A percentile compares a stretch with the other conserved stretches of the same genome.
These are phyloP conservation scores for Orussus abietinus DNA, from an alignment of 1,140 invertebrate genomes.

Conservation along the genomic window DNA sequence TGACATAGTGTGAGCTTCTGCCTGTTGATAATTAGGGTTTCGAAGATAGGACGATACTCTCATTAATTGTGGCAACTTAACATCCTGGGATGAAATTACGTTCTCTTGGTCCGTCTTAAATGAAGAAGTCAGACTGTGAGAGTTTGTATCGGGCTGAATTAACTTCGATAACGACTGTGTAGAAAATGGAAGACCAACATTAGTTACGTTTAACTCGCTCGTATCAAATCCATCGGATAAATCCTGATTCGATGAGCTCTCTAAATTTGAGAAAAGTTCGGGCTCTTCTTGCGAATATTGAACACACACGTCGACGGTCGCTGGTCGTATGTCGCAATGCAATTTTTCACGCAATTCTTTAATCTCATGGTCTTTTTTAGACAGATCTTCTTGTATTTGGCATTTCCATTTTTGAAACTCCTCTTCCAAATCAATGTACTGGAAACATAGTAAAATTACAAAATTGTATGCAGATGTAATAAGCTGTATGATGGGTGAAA, in stretches of 20 bases:
- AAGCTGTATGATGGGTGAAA: constrained; percentile 1
- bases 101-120: constrained; percentile 16
- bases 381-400: constrained; percentile 48
- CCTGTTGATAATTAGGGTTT: constrained; percentile 19
- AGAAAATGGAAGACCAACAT: not conserved
- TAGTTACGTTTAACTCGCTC: not conserved
- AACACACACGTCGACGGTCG: constrained; percentile 27
- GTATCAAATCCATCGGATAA: too few species aligned
- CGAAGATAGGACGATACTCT: constrained; percentile 8
- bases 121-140: not conserved
- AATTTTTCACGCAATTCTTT: constrained; percentile 53
- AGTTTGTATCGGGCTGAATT: not conserved
- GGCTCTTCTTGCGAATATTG: constrained; percentile 31
- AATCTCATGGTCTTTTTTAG: constrained; percentile 57
- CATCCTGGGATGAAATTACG: constrained; percentile 2
- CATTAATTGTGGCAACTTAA: constrained; percentile 9
- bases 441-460: constrained; percentile 24
- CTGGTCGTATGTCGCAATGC: constrained; percentile 5
- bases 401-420: constrained; percentile 61
- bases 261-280: not conserved
- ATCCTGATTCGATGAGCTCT: not conserved
- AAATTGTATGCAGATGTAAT: not conserved
- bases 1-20: constrained; percentile 15
- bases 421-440: constrained; percentile 68
- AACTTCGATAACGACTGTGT: not conserved